These are phyloP conservation scores for Otis tarda DNA, from an alignment of 2,113 vertebrate species.

Conservation along the genomic window DNA sequence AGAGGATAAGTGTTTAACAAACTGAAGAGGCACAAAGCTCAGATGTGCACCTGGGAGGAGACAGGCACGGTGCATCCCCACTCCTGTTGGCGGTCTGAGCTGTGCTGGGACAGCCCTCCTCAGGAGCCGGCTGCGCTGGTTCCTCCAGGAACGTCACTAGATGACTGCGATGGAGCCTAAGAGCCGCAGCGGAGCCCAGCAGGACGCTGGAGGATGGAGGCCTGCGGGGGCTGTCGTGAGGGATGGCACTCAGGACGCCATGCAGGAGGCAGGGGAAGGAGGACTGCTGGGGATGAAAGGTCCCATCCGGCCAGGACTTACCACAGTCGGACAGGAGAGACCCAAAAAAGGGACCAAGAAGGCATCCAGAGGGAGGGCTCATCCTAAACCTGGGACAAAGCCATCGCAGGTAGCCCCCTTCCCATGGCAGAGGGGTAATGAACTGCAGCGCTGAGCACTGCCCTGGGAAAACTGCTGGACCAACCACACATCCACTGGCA, in stretches of 20 bases:
- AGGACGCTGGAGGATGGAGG: background rate
- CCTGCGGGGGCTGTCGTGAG: rapidly evolving
- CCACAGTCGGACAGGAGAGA: background rate
- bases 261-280: background rate
- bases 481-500: rapidly evolving
- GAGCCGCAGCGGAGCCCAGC: background rate
- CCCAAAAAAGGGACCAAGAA: background rate
- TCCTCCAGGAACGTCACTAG: background rate
- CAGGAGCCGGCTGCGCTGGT: background rate
- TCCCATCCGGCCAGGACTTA: background rate
- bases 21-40: background rate
- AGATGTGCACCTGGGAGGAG: background rate
- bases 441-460: background rate
- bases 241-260: background rate
- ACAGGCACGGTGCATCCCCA: background rate
- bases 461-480: background rate
- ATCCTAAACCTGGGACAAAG: background rate
- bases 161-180: rapidly evolving
- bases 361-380: background rate
- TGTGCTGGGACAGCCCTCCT: background rate
- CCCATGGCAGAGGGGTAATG: rapidly evolving
- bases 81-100: background rate
- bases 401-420: background rate
- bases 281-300: background rate
- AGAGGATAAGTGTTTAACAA: background rate